These are phyloP conservation scores for Podabrus alpinus DNA, from an alignment of 2,888 invertebrate species.

Conservation along the genomic window DNA sequence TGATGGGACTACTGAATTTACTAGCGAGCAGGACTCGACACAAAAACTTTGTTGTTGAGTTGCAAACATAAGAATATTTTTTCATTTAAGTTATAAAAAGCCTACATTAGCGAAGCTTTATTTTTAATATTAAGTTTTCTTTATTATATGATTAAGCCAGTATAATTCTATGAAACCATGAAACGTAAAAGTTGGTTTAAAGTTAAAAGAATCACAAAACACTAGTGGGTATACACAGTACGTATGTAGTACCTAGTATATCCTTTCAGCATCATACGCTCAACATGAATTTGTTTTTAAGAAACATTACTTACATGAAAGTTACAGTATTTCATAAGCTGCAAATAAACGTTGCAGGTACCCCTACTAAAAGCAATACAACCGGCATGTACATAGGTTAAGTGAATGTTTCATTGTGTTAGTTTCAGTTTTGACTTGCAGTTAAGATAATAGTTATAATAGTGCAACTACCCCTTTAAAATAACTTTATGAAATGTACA, in stretches of 20 bases:
- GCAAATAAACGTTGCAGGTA: background rate
- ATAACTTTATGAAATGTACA: too few species aligned
- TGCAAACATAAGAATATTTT: background rate
- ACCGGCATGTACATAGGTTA: background rate
- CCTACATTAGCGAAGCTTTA: background rate
- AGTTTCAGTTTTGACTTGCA: background rate
- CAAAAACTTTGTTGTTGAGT: background rate
- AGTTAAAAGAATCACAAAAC: background rate
- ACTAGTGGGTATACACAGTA: too few species aligned
- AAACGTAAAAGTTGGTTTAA: background rate
- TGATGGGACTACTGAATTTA: slow-evolving; percentile 31
- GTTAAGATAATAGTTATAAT: background rate
- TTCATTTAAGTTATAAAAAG: background rate
- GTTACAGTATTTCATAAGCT: background rate
- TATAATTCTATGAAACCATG: background rate
- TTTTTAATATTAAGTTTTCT: background rate
- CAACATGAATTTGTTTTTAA: background rate
- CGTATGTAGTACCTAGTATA: too few species aligned
- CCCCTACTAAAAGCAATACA: too few species aligned
- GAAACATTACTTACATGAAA: background rate
- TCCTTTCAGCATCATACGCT: background rate
- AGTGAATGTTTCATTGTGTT: background rate
- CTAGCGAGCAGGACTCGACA: slow-evolving; percentile 23
- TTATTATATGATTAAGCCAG: background rate
- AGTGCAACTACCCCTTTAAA: background rate